A percentile compares a stretch with the other conserved stretches of the same genome.
These are phyloP conservation scores for Branchipolynoe longqiensis DNA, from an alignment of 2,888 invertebrate species.

Conservation along the genomic window DNA sequence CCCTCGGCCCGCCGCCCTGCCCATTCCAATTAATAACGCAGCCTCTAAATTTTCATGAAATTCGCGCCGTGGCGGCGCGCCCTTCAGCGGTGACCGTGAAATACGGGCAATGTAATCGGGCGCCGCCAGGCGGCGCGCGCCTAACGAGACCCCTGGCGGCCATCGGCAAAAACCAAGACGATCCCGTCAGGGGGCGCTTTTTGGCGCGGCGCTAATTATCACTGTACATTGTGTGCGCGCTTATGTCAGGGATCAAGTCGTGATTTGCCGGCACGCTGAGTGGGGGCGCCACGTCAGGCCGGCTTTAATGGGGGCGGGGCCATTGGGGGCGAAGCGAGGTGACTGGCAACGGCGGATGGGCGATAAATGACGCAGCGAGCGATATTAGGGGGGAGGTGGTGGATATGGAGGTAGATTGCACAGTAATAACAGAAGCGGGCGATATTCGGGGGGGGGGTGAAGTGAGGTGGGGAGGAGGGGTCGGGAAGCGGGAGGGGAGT, in stretches of 20 bases:
- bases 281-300: neutral
- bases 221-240: conserved; percentile 45
- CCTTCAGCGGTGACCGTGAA: conserved; percentile 56
- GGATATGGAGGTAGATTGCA: too few species aligned
- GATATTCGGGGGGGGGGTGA: too few species aligned
- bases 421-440: too few species aligned
- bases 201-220: conserved; percentile 51
- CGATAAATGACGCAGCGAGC: neutral
- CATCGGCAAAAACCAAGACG: conserved; percentile 59
- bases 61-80: conserved; percentile 11
- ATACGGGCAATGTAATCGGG: conserved; percentile 53
- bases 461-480: too few species aligned
- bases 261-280: conserved; percentile 11
- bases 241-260: conserved; percentile 54
- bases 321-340: neutral
- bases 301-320: conserved; percentile 6
- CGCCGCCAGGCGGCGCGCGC: neutral
- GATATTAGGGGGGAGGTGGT: conserved; percentile 34
- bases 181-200: conserved; percentile 31
- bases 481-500: too few species aligned
- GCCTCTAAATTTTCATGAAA: conserved; percentile 60
- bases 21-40: conserved; percentile 60
- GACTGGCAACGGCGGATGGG: neutral
- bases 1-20: conserved; percentile 25
- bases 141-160: conserved; percentile 49